Evolutionary conservation across 2,888 invertebrate species (phyloP).

Genomic region (Tinea trinotella): DNA sequence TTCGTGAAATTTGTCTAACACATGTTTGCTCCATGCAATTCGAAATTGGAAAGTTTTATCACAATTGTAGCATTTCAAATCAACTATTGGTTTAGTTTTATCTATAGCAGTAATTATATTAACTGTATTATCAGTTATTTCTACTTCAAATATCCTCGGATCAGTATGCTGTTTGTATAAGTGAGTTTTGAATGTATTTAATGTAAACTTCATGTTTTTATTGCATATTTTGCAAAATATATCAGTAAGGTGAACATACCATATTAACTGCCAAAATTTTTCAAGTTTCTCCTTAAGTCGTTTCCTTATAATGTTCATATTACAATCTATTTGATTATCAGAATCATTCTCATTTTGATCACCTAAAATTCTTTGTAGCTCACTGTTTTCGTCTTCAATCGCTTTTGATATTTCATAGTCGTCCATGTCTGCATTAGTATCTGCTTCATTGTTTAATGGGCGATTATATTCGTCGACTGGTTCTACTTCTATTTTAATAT

Average conservation of each 20-base stretch:
- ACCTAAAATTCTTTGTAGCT: not conserved
- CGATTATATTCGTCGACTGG: not conserved
- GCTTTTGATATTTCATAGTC: not conserved
- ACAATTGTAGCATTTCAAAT: not conserved
- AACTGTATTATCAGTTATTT: not conserved
- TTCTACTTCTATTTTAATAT: not conserved
- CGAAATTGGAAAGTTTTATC: not conserved
- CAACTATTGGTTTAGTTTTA: too few species aligned
- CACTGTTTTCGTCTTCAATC: not conserved
- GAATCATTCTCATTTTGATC: too few species aligned
- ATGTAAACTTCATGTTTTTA: not conserved
- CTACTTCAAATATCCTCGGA: not conserved
- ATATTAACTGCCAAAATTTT: not conserved
- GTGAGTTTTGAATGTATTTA: not conserved
- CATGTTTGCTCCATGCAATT: not conserved
- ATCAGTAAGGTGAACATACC: too few species aligned
- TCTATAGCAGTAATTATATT: too few species aligned
- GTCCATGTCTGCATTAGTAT: not conserved
- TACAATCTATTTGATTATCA: too few species aligned
- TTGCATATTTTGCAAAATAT: not conserved
- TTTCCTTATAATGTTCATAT: too few species aligned
- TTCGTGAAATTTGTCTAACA: not conserved
- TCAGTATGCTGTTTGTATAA: not conserved
- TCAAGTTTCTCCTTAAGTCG: too few species aligned
- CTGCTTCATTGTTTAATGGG: not conserved